Evolutionary conservation across 2,797 vertebrate species (phyloP), one percentile per base, ranked within the genome.

Genomic region (Thripadectes ignobilis): DNA sequence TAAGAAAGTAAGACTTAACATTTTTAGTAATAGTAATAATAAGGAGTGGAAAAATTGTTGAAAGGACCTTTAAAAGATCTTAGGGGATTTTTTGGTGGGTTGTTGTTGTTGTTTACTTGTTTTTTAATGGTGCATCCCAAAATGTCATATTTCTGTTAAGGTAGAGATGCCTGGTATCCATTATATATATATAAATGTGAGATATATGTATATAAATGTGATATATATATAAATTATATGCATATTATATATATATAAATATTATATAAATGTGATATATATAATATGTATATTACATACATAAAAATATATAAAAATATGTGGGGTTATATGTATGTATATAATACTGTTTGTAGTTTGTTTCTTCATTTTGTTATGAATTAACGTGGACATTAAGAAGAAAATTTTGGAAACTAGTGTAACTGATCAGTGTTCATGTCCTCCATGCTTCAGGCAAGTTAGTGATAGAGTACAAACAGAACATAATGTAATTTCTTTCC

Each of bases 301-400:
- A 4, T 10, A 4, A 46, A 7, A 6, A 17, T 20, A 18, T 23
- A 36, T 11, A 15, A 26, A 10, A 36, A 21, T 61, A 8, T 51
- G 14, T 76, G 21, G 1, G 0, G 41, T 36, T 76, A 24, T 27
- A 22, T 46, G 4, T 39, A 26, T 26, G 2, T 43, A 23, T 29
- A 39, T 18, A 6, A 9, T 57, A 41, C 2, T 48, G 14, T 69
- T 57, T 41, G 24, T 39, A 38, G 6, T 3, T 68, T 85, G 7
- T 36, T 65, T 39, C 22, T 86, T 81, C 24, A 26, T 81, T 94
- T 78, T 65, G 12, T 88, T 94, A 15, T 62, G 49, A 82, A 85
- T 72, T 81, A 71, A 14, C 21, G 30, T 45, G 34, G 6, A 51
- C 5, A 51, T n/a, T 34, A 46, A 43, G 68, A 32, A 39, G 2